Base-by-base conservation (phyloP, 1,140 invertebrate genomes). In the Manduca sexta region DNA sequence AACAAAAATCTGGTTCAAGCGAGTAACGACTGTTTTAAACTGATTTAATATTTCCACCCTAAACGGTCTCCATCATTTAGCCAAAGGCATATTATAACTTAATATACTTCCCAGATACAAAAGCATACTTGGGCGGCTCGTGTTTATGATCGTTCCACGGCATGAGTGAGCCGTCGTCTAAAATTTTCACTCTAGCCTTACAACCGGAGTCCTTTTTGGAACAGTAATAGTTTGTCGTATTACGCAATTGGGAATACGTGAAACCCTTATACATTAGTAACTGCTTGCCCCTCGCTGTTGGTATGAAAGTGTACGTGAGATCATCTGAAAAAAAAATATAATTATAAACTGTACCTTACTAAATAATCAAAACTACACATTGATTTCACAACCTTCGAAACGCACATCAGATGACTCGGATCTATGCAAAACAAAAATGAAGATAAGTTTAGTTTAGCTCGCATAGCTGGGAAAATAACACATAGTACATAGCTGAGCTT, bases 131-230 rank as follows among this genome's bases (percentile, higher is more conserved):
- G 12, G 41, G 41, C 13, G 21, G 41, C 0, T 43, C 26, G 26
- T 43, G 41, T 6, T 2, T 3, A 30, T 43, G 41, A 4, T 11
- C 14, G 26, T 43, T 13, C 41, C 13, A 13, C 14, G n/a, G 12
- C 21, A 30, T 15, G 2, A 45, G 18, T 17, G 2, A 11, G 4
- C 31, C 17, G 13, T 45, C 43, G 2, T 35, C 18, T 7, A 45
- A 7, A 11, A 35, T n/a, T 35, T 67, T 71, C 6, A 74, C 62
- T 0, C 46, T 54, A n/a, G 65, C 71, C 35, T 62, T 73, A 37
- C 74, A 78, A 0, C 74, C 71, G 4, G 52, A 34, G 18, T 63
- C 47, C 37, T 68, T 74, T 41, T 68, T 79, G 0, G 75, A 73
- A 33, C 73, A 79, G 39, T 74, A 74, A 34, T 59, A 74, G 34